Conservation (phyloP, 2,113 vertebrate species). For the Thamnaconus septentrionalis region DNA sequence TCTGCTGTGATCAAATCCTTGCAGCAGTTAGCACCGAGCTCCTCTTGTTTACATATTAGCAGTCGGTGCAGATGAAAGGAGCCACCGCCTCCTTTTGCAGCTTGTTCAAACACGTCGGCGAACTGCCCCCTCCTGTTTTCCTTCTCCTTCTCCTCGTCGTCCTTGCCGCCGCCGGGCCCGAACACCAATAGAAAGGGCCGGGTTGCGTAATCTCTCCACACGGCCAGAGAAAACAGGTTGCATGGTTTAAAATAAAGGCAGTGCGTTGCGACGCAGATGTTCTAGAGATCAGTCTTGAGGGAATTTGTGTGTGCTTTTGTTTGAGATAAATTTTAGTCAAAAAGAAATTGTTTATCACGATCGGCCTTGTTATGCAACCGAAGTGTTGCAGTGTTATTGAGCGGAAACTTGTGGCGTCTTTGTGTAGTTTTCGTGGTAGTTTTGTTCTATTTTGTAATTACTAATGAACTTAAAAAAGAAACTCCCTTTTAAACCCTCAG, state of each 20-base stretch:
- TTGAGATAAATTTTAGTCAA: too few species aligned
- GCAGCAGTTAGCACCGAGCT: constrained; percentile 1
- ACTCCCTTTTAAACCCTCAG: constrained; percentile 2
- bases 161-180: constrained; percentile 31
- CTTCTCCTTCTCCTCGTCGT: too few species aligned
- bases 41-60: constrained; percentile 59
- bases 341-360: too few species aligned
- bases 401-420: too few species aligned
- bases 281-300: too few species aligned
- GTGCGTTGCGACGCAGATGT: too few species aligned
- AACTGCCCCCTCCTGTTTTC: constrained; percentile 18
- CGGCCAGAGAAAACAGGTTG: constrained; percentile 1
- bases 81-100: constrained; percentile 42
- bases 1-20: neutral
- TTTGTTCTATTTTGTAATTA: too few species aligned
- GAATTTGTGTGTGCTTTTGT: too few species aligned
- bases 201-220: constrained; percentile 38
- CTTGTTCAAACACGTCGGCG: constrained; percentile 60
- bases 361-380: too few species aligned
- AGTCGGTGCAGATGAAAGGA: constrained; percentile 57
- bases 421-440: too few species aligned
- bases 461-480: too few species aligned
- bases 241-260: neutral
- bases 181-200: constrained; percentile 43
- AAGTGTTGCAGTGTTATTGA: too few species aligned